Percentiles rank a stretch among this genome's conserved stretches.
Conservation (phyloP, 2,797 vertebrate species). For the Eulemur mongoz region DNA sequence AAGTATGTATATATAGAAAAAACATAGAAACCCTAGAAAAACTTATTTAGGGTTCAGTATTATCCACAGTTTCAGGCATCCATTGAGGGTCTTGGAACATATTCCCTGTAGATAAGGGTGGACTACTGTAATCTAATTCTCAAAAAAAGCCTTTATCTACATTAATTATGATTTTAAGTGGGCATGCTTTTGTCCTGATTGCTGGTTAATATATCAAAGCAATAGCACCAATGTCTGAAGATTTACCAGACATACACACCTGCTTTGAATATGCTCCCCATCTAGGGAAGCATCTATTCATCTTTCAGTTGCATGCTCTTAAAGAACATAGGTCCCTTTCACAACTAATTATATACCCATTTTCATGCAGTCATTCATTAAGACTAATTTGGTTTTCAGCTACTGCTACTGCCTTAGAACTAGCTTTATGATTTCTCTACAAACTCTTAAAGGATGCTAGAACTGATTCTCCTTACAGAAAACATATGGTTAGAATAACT, state of each 20-base stretch:
- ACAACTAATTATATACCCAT: not conserved
- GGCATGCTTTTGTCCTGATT: not conserved
- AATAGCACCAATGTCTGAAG: not conserved
- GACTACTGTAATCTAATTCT: not conserved
- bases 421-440: not conserved
- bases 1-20: not conserved
- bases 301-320: not conserved
- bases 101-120: not conserved
- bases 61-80: not conserved
- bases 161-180: not conserved
- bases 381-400: not conserved
- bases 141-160: not conserved
- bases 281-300: not conserved
- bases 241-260: rapidly evolving
- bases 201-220: not conserved
- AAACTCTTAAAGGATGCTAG: not conserved
- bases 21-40: not conserved
- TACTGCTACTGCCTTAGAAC: not conserved
- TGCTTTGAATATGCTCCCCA: not conserved
- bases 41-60: not conserved
- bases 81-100: not conserved
- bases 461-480: not conserved
- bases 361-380: not conserved
- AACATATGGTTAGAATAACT: not conserved
- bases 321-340: not conserved